Evolutionary conservation across 2,797 vertebrate species (phyloP), one percentile per base, ranked within the genome.

Genomic region (Typhlichthys subterraneus): DNA sequence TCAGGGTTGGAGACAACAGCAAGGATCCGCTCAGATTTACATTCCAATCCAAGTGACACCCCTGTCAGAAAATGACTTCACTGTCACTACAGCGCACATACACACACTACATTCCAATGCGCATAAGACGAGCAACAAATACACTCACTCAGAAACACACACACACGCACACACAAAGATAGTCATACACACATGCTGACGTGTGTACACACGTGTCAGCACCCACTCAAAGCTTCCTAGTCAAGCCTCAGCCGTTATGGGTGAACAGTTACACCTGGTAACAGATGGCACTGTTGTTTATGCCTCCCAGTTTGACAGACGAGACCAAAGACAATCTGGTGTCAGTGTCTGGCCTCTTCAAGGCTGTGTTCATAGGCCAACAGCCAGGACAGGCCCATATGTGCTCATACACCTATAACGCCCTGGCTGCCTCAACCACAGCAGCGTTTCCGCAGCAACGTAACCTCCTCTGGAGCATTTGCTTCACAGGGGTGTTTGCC

Each of bases 31-130:
- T 56, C 13, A 8, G 77, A 84, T 88, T 83, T 87, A 79, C 78
- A 84, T 89, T 88, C 77, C 74, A 87, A 81, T 89, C 82, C 82
- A 78, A 71, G 68, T 75, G 65, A 85, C 70, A 83, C 53, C 62
- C 49, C 67, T 72, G 70, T 80, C 65, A 80, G 77, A 84, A 79
- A 82, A 79, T 68, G 60, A 70, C 67, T 84, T 85, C 52, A 80
- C 85, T 84, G 76, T 79, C 59, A 69, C 53, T 45, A 29, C 50
- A 48, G 17, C 31, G 2, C 60, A 49, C 19, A 48, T 49, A 49
- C 55, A 56, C 38, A 57, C 69, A 65, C 53, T 50, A 31, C 74
- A 53, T 3, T 61, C 10, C 8, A 52, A 52, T 52, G 19, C 3
- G n/a, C 15, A 19, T 12, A 17, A 52, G 50, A 19, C 9, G 13